These are phyloP conservation scores for Pocillopora grandis DNA, from an alignment of 92 coral and sea anemone genomes.

Conservation along the genomic window DNA sequence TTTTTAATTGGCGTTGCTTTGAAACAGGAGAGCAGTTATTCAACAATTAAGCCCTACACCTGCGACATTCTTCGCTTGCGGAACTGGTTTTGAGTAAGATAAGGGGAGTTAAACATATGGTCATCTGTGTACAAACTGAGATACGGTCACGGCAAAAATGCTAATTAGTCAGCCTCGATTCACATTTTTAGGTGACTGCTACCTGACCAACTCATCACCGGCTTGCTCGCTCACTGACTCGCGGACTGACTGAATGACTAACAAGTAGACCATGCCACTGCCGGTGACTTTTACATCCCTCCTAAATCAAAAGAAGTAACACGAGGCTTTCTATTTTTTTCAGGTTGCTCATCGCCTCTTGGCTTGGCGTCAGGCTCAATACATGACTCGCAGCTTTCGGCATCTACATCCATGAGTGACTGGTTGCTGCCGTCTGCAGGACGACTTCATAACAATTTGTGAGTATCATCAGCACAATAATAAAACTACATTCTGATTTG, in stretches of 20 bases:
- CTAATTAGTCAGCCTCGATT: too few species aligned
- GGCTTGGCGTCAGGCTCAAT: slow-evolving; percentile 48
- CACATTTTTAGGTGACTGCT: background rate
- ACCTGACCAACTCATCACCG: background rate
- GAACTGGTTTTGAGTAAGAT: too few species aligned
- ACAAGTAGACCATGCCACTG: background rate
- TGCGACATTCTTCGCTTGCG: too few species aligned
- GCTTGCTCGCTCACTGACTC: background rate
- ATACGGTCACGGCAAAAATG: too few species aligned
- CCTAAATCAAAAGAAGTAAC: background rate
- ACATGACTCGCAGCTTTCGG: slow-evolving; percentile 42
- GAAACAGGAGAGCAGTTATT: too few species aligned
- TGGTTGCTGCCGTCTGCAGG: slow-evolving; percentile 31
- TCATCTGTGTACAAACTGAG: too few species aligned
- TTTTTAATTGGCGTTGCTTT: too few species aligned
- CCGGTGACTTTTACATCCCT: too few species aligned
- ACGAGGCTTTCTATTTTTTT: background rate
- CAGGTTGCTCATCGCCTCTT: slow-evolving; percentile 37
- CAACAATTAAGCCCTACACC: too few species aligned
- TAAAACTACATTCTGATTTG: background rate
- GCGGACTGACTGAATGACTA: slow-evolving; percentile 19
- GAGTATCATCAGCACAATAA: background rate
- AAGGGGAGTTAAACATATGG: too few species aligned
- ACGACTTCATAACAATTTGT: slow-evolving; percentile 36
- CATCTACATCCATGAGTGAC: slow-evolving; percentile 37